Conservation (phyloP, 2,113 vertebrate species). For the Poecilia latipinna region DNA sequence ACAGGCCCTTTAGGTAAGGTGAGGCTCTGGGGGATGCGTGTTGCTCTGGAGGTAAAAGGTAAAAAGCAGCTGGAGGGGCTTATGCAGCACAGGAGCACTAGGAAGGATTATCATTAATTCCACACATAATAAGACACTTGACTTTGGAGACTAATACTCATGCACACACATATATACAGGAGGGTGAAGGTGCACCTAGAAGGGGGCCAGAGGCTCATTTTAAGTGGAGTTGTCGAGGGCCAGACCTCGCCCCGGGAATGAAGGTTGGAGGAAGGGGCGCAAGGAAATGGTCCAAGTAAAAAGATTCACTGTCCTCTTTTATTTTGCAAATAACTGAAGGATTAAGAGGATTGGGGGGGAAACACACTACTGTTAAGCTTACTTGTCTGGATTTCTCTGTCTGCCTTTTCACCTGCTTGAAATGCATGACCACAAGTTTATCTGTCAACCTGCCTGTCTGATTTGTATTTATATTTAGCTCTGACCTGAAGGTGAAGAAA, state of each 20-base stretch:
- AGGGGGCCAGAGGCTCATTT: conserved; percentile 50
- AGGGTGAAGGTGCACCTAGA: conserved; percentile 34
- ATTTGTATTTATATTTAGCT: too few relatives aligned
- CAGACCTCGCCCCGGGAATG: conserved; percentile 55
- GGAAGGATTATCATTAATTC: conserved; percentile 67
- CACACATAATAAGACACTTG: conserved; percentile 62
- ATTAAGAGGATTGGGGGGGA: background rate
- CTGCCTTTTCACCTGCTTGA: background rate
- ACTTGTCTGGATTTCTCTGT: conserved; percentile 13
- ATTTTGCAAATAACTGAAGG: conserved; percentile 45
- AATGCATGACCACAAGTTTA: background rate
- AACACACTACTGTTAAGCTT: conserved; percentile 13
- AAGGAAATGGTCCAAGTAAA: conserved; percentile 69
- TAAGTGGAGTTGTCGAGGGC: conserved; percentile 49
- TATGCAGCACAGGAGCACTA: conserved; percentile 49
- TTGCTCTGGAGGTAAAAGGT: conserved; percentile 62
- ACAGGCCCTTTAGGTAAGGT: conserved; percentile 47
- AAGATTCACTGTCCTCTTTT: conserved; percentile 66
- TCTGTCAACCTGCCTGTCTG: too few relatives aligned
- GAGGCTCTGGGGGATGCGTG: conserved; percentile 40
- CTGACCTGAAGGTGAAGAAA: conserved; percentile 1
- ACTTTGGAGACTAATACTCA: conserved; percentile 45
- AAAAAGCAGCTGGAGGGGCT: conserved; percentile 55
- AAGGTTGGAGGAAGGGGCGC: conserved; percentile 18
- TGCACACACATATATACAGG: background rate